Evolutionary conservation across 2,797 vertebrate species (phyloP).

Genomic region (Jordanella pulchra): DNA sequence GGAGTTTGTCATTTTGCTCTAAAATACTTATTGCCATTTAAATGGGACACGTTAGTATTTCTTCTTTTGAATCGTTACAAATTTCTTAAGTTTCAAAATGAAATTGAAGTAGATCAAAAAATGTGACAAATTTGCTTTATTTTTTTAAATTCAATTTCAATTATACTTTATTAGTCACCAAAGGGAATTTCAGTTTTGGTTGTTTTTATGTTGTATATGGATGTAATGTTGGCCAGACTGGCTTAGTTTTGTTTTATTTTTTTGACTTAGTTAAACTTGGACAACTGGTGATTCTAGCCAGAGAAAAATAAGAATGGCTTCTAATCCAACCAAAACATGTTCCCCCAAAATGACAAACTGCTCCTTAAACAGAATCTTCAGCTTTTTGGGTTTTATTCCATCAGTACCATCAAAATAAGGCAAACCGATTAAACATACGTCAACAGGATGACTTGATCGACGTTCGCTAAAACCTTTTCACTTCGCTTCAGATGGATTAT

Average conservation of each 20-base stretch:
- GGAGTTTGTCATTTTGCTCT: conserved; percentile 2
- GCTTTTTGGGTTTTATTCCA: background rate
- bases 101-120: background rate
- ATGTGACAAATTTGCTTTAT: background rate
- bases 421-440: conserved; percentile 19
- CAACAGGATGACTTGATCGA: conserved; percentile 5
- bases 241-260: background rate
- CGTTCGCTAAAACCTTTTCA: background rate
- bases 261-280: background rate
- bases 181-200: no score
- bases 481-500: background rate
- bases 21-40: background rate
- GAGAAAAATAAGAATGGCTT: background rate
- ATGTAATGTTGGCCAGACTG: background rate
- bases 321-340: background rate
- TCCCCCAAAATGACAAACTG: background rate
- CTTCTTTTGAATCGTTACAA: background rate
- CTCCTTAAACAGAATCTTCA: conserved; percentile 5
- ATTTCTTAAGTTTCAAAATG: background rate
- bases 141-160: no score
- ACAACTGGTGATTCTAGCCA: background rate
- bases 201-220: background rate
- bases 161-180: no score
- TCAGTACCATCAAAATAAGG: conserved; percentile 3
- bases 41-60: background rate